Conservation (phyloP, 2,888 invertebrate species). For the Lamellibrachia columna region DNA sequence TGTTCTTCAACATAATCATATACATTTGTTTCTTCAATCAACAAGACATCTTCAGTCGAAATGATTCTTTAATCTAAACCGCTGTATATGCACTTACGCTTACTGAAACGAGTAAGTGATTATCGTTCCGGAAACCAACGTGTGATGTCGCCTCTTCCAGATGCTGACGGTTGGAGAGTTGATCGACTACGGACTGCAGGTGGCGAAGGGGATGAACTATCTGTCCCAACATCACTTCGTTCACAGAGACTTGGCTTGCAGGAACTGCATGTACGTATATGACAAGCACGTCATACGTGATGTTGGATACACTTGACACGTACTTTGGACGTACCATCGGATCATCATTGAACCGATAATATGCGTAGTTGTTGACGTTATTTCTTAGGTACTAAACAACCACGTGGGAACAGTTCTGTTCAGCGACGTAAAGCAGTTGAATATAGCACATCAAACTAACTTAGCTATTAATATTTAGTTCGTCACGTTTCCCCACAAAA, state of each 20-base stretch:
- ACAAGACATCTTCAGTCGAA: neutral
- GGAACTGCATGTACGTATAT: conserved; percentile 69
- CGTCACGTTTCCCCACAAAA: no score
- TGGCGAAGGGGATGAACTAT: conserved; percentile 69
- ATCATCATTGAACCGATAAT: neutral
- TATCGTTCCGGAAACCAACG: neutral
- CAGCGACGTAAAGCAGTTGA: no score
- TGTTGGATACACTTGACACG: neutral
- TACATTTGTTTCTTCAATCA: no score
- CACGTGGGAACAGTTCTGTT: no score
- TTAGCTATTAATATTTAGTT: no score
- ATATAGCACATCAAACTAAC: no score
- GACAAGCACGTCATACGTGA: neutral
- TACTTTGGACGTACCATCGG: neutral
- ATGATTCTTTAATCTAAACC: neutral
- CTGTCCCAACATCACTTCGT: conserved; percentile 68
- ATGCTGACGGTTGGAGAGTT: conserved; percentile 67
- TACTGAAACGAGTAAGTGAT: neutral
- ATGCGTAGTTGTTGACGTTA: no score
- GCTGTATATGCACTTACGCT: neutral
- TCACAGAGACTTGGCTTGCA: conserved; percentile 69
- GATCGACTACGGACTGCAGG: conserved; percentile 67
- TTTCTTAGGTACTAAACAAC: no score
- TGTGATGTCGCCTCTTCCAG: conserved; percentile 52
- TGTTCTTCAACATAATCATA: no score